Conservation (phyloP, 2,113 vertebrate genomes). For the Sisor rabdophorus region DNA sequence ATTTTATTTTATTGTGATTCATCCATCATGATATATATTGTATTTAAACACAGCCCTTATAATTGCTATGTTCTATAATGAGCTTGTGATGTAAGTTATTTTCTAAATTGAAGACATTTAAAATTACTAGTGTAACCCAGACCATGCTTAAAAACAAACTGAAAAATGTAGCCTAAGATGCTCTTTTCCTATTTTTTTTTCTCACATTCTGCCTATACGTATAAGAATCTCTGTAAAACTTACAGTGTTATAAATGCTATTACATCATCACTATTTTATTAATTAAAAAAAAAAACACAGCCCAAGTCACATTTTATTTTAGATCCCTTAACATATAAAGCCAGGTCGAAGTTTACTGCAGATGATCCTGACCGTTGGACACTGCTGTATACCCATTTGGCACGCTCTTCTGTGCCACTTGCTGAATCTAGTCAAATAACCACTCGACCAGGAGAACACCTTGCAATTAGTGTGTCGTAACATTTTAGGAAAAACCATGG, state of each 20-base stretch:
- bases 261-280: not conserved
- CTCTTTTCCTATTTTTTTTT: not conserved
- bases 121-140: not conserved
- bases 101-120: no score
- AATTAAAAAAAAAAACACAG: not conserved
- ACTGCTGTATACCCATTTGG: conserved; percentile 39
- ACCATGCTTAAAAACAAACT: not conserved
- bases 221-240: not conserved
- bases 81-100: no score
- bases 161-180: not conserved
- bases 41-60: no score
- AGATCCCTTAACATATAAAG: not conserved
- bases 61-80: no score
- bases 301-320: no score
- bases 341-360: not conserved
- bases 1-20: no score
- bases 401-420: conserved; percentile 37
- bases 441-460: conserved; percentile 39
- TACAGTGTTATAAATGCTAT: not conserved
- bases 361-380: not conserved
- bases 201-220: not conserved
- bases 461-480: conserved; percentile 51
- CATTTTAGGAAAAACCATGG: conserved; percentile 39
- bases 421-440: conserved; percentile 35
- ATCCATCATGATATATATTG: no score